Conservation (phyloP, 2,113 vertebrate species). For the Aptenodytes forsteri region DNA sequence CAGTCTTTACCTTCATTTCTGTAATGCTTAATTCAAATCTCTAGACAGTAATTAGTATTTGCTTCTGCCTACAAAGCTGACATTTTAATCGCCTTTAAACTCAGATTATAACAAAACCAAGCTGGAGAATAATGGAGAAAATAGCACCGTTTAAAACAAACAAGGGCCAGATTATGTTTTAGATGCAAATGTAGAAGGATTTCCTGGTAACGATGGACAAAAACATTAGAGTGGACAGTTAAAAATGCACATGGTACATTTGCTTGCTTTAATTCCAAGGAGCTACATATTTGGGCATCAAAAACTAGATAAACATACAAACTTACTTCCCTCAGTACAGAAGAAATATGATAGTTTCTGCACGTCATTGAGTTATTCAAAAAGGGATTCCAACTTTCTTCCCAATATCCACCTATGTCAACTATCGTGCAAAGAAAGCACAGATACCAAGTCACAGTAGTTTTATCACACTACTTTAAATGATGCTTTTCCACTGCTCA, state of each 20-base stretch:
- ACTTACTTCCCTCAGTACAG: not conserved
- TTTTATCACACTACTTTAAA: not conserved
- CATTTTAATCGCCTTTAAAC: not conserved
- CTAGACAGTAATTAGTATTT: not conserved
- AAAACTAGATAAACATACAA: not conserved
- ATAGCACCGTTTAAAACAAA: not conserved
- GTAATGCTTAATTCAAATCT: not conserved
- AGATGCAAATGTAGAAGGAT: not conserved
- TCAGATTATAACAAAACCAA: not conserved
- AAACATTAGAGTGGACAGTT: not conserved
- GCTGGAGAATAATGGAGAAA: not conserved
- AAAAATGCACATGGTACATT: not conserved
- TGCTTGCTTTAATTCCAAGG: not conserved
- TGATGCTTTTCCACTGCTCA: not conserved
- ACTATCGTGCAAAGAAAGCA: not conserved
- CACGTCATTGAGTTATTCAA: not conserved
- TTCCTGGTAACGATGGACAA: not conserved
- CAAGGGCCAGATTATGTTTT: not conserved
- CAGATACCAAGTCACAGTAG: not conserved
- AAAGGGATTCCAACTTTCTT: not conserved
- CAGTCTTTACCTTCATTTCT: not conserved
- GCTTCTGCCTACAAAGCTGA: not conserved
- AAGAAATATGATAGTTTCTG: not conserved
- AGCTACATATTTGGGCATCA: not conserved
- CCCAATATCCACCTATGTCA: not conserved